A percentile compares a stretch with the other conserved stretches of the same genome.
phyloP scores from a whole-genome alignment of 2,888 invertebrate genomes.

The Synergus itoensis region DNA sequence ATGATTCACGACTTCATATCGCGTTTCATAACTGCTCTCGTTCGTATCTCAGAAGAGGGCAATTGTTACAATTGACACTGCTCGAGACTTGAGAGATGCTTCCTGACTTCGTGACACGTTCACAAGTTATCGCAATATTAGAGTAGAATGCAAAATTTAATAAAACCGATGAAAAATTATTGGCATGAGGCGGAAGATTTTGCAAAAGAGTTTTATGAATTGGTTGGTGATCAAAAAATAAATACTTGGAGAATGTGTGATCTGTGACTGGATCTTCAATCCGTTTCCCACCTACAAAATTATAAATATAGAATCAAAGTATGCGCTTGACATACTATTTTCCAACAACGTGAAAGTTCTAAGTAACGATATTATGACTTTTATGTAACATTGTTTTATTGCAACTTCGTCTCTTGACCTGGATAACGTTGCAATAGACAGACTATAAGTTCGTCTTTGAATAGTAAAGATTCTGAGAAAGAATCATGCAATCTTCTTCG shows the following conservation, averaged over 20 bases:
- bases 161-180: not conserved
- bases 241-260: not conserved
- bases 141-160: not conserved
- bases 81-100: not conserved
- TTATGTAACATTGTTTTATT: constrained; percentile 32
- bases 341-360: constrained; percentile 39
- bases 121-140: not conserved
- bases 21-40: constrained; percentile 25
- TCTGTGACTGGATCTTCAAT: not conserved
- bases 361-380: constrained; percentile 40
- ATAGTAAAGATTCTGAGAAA: constrained; percentile 33
- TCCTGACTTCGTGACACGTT: not conserved
- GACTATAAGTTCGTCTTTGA: constrained; percentile 35
- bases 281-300: not conserved
- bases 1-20: constrained; percentile 26
- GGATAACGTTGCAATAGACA: constrained; percentile 32
- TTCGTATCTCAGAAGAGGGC: constrained; percentile 17
- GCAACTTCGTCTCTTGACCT: constrained; percentile 39
- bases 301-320: constrained; percentile 25
- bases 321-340: constrained; percentile 38
- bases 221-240: too few species aligned
- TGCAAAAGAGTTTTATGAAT: not conserved
- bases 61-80: constrained; percentile 31
- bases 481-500: constrained; percentile 12
- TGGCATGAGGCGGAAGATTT: not conserved